Percentiles rank a stretch among this genome's conserved stretches.
Evolutionary conservation across 2,113 vertebrate species (phyloP).

Genomic region (Gopherus evgoodei): DNA sequence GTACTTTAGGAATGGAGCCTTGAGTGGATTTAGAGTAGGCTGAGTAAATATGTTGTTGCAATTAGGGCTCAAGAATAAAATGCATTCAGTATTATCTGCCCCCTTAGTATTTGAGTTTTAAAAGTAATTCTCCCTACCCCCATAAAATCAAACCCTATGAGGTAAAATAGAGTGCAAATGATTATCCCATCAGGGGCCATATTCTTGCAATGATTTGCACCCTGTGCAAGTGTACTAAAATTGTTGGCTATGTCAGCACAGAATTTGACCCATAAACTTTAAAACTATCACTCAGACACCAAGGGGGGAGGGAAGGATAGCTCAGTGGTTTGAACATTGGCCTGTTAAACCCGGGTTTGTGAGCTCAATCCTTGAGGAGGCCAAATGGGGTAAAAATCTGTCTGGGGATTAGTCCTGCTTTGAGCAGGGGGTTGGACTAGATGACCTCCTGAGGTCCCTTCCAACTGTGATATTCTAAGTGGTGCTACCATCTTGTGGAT

Average conservation of each 20-base stretch:
- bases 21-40: conserved; percentile 60
- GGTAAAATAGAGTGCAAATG: conserved; percentile 44
- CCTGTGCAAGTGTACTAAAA: not conserved
- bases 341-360: too few relatives aligned
- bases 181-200: not conserved
- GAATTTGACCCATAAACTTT: not conserved
- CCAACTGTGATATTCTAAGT: too few relatives aligned
- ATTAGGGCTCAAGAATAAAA: conserved; percentile 41
- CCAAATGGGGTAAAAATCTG: too few relatives aligned
- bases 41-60: conserved; percentile 70
- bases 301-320: not conserved
- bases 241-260: not conserved
- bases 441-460: too few relatives aligned
- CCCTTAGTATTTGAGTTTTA: conserved; percentile 18
- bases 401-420: too few relatives aligned
- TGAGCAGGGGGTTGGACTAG: too few relatives aligned
- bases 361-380: too few relatives aligned
- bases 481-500: conserved; percentile 1
- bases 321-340: too few relatives aligned
- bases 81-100: conserved; percentile 13
- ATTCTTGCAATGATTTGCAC: not conserved
- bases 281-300: not conserved
- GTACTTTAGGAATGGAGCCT: conserved; percentile 63
- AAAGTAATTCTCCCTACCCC: not conserved
- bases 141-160: not conserved